Evolutionary conservation across 2,113 vertebrate genomes (phyloP).

Genomic region (Caranx melampygus): DNA sequence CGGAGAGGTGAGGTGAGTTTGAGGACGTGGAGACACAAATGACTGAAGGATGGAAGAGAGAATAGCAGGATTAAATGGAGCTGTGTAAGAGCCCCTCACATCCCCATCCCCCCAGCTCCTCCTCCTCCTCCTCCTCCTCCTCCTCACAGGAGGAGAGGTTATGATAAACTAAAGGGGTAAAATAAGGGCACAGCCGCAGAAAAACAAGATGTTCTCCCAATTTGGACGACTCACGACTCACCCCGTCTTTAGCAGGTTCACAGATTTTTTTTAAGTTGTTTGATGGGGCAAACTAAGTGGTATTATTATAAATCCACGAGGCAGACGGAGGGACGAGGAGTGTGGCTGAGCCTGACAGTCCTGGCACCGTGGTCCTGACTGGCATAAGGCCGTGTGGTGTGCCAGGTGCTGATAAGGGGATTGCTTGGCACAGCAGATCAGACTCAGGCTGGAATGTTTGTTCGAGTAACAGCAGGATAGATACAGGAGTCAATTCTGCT

Average conservation of each 20-base stretch:
- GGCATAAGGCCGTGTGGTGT: constrained; percentile 70
- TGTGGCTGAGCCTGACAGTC: constrained; percentile 40
- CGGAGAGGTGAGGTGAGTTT: constrained; percentile 6
- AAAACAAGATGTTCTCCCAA: neutral
- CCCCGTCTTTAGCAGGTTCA: neutral
- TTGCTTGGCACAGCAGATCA: constrained; percentile 66
- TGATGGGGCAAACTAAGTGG: constrained; percentile 11
- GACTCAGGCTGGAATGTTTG: constrained; percentile 56
- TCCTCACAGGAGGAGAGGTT: constrained; percentile 12
- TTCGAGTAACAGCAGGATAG: constrained; percentile 36
- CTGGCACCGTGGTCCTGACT: constrained; percentile 53
- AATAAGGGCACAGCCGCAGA: constrained; percentile 11
- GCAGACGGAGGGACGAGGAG: constrained; percentile 39
- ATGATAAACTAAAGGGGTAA: constrained; percentile 51
- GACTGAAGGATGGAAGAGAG: constrained; percentile 33
- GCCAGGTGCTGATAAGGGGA: constrained; percentile 82
- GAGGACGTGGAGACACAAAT: constrained; percentile 1
- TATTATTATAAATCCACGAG: constrained; percentile 40
- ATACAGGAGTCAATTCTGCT: constrained; percentile 49
- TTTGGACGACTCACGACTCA: neutral
- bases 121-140: neutral
- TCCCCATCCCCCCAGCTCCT: constrained; percentile 11
- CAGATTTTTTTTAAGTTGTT: constrained; percentile 10
- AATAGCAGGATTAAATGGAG: constrained; percentile 52
- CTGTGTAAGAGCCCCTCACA: constrained; percentile 1